Evolutionary conservation across 2,888 invertebrate genomes (phyloP), one percentile per base, ranked within the genome.

Genomic region (Athrips mouffetella): DNA sequence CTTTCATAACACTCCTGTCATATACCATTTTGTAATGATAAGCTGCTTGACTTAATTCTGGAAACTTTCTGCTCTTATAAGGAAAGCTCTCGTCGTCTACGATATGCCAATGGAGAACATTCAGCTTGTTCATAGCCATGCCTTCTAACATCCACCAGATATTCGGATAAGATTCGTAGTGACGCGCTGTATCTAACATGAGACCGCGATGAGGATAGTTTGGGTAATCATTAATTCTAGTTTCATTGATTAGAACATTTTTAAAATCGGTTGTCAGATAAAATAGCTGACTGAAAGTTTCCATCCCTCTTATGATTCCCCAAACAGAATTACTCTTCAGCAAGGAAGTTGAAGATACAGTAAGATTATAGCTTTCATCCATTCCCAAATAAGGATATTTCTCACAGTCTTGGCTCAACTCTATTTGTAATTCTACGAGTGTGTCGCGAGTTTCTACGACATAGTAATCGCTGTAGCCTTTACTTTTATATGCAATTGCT

Each of bases 21-120:
- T 94, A 94, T 7, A 92, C 80, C 13, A 76, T 70, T 2, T 77
- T 65, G 0, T 86, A 80, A 58, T 90, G 82, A 62, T 89, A 94
- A 1, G 93, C 91, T 5, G 93, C 93, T 57, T 58, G 92, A 92
- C 93, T 94, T 41, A 98, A 82, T 55, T 94, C 90, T 0, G 98
- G 97, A 74, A 92, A 98, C 31, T 71, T 88, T 40, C 78, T 81
- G 69, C 97, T 97, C 59, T 93, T 90, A 70, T 94, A 98, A 0
- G 98, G 97, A 74, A 98, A 98, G 54, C 97, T 95, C 65, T 95
- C 94, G 72, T 97, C 97, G 73, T 98, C 98, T 0, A 94, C 94
- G 44, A 98, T 94, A 73, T 98, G 98, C 98, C 98, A 98, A 75
- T 98, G 98, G 53, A 98, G 92, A 0, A 97, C 95, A 74, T 98